Conservation (phyloP, 1,140 invertebrate genomes). For the Palaemon carinicauda region DNA sequence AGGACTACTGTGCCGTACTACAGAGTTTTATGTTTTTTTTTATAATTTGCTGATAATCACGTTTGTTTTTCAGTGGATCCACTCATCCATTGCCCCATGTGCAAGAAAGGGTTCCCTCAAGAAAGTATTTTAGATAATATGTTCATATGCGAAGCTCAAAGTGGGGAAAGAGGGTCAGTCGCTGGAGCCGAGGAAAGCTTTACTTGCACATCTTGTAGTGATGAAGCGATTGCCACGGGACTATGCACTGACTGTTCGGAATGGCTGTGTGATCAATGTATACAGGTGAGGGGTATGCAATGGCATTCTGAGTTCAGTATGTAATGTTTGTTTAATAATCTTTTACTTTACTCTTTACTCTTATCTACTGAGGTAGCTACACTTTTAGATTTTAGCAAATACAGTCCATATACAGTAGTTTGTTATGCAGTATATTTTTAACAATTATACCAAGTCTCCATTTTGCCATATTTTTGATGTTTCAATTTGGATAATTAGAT, state of each 20-base stretch:
- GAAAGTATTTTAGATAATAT: constrained; percentile 78
- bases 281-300: constrained; percentile 71
- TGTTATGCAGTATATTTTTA: no score
- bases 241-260: constrained; percentile 90
- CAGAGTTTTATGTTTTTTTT: neutral
- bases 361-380: no score
- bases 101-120: constrained; percentile 71
- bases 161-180: constrained; percentile 58
- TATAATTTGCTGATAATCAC: neutral
- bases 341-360: no score
- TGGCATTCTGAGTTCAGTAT: no score
- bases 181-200: constrained; percentile 68
- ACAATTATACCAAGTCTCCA: no score
- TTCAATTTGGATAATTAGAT: no score
- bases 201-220: constrained; percentile 85
- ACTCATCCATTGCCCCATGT: constrained; percentile 69
- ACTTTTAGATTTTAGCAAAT: no score
- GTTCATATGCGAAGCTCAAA: constrained; percentile 73
- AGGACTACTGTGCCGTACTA: neutral
- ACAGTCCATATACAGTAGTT: no score
- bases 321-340: no score
- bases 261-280: constrained; percentile 90
- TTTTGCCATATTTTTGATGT: no score
- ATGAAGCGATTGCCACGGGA: constrained; percentile 80
- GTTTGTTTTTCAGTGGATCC: constrained; percentile 47